phyloP scores from a whole-genome alignment of 2,113 vertebrate genomes.

The Cephalopholis sonnerati region DNA sequence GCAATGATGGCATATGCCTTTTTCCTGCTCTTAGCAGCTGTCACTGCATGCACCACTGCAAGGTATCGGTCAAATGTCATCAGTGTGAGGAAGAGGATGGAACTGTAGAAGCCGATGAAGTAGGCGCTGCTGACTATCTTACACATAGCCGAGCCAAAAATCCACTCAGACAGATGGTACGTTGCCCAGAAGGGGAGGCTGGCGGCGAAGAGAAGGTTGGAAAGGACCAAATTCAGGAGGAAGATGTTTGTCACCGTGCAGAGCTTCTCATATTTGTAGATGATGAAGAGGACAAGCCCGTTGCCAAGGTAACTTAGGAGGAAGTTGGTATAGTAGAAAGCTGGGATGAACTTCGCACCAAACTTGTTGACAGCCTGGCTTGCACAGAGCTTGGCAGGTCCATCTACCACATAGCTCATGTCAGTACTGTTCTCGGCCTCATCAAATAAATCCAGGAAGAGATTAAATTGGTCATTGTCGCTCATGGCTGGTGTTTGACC shows the following conservation, averaged over 20 bases:
- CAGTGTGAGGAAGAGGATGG: constrained; percentile 86
- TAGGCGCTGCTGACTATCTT: constrained; percentile 83
- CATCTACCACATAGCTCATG: constrained; percentile 38
- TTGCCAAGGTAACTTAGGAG: constrained; percentile 84
- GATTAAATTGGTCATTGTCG: accelerated
- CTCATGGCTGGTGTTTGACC: constrained; percentile 51
- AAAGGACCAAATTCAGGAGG: constrained; percentile 84
- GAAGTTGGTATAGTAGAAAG: constrained; percentile 82
- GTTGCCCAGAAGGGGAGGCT: constrained; percentile 84
- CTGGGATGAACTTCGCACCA: constrained; percentile 72
- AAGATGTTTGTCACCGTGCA: constrained; percentile 85
- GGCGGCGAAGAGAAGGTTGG: constrained; percentile 84
- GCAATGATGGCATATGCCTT: constrained; percentile 65
- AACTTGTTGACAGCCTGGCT: constrained; percentile 68
- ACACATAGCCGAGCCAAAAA: constrained; percentile 81
- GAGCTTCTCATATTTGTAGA: constrained; percentile 84
- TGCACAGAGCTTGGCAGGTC: constrained; percentile 29
- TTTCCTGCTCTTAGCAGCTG: constrained; percentile 73
- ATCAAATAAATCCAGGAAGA: accelerated
- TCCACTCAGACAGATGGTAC: constrained; percentile 81
- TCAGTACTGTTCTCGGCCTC: background rate
- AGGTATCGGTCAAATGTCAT: constrained; percentile 88
- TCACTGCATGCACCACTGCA: constrained; percentile 83
- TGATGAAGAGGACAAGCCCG: constrained; percentile 81
- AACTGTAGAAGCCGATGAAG: constrained; percentile 86